Evolutionary conservation across 2,797 vertebrate genomes (phyloP), one percentile per base, ranked within the genome.

Genomic region (Mareca strepera): DNA sequence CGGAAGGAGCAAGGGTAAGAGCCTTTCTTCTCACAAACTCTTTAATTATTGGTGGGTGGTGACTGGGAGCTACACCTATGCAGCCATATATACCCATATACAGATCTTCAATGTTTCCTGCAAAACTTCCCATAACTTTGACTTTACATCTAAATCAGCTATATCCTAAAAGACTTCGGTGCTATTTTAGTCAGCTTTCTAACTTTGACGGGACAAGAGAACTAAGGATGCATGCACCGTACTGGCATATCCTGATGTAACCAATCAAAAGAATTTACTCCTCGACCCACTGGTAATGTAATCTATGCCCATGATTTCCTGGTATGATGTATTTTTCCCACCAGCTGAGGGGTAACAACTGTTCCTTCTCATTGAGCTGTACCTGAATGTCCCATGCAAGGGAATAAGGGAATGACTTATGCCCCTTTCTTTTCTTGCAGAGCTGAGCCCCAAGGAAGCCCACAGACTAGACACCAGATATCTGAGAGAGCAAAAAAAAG

Each of bases 31-130:
- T 50, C 29, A 26, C 28, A 53, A 28, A 11, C 8, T 37, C 9
- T 37, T 25, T 33, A 17, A 5, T 25, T 26, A 7, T 7, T 0
- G 0, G 28, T 28, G 29, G 0, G 1, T 12, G n/a, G 17, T 39
- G 63, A 17, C 48, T 12, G 66, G 33, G 28, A 82, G 43, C 63
- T 11, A 25, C 21, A n/a, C 3, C 4, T 22, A 22, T 23, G 73
- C 33, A n/a, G 46, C 48, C 52, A 26, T 17, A 4, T 46, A 23
- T 50, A 43, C 17, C 29, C 56, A 20, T 35, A 48, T 7, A 7
- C 35, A 16, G 7, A 21, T 56, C 7, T 35, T 75, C 56, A 29
- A 13, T 67, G 52, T 67, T 60, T 70, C 23, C 74, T 73, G 21
- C n/a, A 64, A 82, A 35, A 5, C 11, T 87, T 52, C 37, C 56